Conservation (phyloP, 2,888 invertebrate species). For the Campoletis raptor region DNA sequence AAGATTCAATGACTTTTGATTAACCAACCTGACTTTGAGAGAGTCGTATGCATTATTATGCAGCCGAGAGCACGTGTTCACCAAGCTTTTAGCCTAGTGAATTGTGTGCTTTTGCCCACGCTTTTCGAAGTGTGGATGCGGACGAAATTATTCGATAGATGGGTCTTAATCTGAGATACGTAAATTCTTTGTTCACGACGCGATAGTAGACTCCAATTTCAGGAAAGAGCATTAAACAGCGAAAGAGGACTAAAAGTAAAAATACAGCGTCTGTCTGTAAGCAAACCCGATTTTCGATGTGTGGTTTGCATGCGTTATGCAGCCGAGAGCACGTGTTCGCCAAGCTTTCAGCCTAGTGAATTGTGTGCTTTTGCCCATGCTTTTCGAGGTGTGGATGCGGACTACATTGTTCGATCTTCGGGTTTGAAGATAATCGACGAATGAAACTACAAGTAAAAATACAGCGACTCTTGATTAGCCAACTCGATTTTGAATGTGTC, state of each 20-base stretch:
- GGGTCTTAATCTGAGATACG: neutral
- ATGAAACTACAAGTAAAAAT: too few species aligned
- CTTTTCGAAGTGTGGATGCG: conserved; percentile 12
- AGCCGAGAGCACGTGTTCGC: too few species aligned
- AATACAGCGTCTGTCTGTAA: neutral
- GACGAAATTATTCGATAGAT: conserved; percentile 2
- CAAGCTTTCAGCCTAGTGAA: too few species aligned
- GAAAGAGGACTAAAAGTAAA: neutral
- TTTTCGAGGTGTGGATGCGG: conserved; percentile 3
- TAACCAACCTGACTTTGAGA: conserved; percentile 8
- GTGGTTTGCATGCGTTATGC: neutral
- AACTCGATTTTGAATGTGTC: too few species aligned
- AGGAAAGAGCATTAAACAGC: neutral
- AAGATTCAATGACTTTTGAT: neutral
- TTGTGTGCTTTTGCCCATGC: too few species aligned
- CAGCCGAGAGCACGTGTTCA: too few species aligned
- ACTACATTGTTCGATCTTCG: neutral
- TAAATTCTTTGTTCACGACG: neutral
- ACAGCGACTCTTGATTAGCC: too few species aligned
- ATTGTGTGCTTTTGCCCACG: too few species aligned
- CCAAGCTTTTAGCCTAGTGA: too few species aligned
- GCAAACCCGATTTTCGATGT: neutral
- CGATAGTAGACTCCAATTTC: neutral
- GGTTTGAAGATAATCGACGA: too few species aligned
- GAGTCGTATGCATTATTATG: conserved; percentile 38